Conservation (phyloP, 2,113 vertebrate species). For the Regulus satrapa region DNA sequence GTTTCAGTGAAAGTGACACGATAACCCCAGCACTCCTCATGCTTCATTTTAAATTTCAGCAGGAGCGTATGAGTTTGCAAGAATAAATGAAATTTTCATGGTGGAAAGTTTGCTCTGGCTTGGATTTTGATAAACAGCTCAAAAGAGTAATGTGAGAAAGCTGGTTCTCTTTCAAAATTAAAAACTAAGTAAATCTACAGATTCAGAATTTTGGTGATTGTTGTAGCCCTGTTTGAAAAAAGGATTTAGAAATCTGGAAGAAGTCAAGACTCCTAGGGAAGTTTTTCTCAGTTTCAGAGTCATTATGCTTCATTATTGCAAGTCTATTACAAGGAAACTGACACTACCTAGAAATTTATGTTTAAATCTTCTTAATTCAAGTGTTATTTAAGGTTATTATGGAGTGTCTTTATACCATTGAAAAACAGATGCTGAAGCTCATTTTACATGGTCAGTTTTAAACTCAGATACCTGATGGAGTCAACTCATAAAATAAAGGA, state of each 20-base stretch:
- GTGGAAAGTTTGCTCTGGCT: not conserved
- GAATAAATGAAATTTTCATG: not conserved
- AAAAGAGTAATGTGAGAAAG: not conserved
- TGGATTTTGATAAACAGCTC: not conserved
- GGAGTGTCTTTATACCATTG: not conserved
- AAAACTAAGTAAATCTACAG: not conserved
- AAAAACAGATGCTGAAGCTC: not conserved
- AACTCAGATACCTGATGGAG: not conserved
- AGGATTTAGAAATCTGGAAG: not conserved
- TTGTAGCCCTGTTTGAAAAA: not conserved
- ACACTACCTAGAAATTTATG: not conserved
- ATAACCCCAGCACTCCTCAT: not conserved
- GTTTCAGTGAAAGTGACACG: not conserved
- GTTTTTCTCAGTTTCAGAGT: not conserved
- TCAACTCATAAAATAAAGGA: not conserved
- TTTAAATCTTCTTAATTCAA: not conserved
- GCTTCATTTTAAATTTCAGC: not conserved
- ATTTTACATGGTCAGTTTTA: not conserved
- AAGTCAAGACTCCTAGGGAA: not conserved
- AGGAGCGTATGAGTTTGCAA: not conserved
- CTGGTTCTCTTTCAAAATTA: constrained; percentile 2
- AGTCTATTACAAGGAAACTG: not conserved
- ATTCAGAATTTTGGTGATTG: not conserved
- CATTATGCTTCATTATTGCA: not conserved
- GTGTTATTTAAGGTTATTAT: not conserved